phyloP scores from a whole-genome alignment of 2,113 vertebrate species.

The Illadopsis cleaveri region DNA sequence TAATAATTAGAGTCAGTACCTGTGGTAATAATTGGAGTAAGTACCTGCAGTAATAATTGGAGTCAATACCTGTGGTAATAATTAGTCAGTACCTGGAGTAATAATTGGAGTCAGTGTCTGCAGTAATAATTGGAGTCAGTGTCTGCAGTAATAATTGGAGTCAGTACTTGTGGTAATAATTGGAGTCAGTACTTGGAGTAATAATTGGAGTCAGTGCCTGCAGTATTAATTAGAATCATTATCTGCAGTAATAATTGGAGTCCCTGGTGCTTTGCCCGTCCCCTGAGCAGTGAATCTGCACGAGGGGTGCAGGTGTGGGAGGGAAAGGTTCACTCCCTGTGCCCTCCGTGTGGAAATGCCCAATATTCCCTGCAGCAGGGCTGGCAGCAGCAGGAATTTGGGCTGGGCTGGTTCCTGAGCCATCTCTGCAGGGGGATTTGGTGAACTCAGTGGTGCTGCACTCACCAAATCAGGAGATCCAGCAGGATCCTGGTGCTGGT shows the following conservation, averaged over 20 bases:
- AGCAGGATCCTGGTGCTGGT: neutral
- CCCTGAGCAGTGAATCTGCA: neutral
- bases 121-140: neutral
- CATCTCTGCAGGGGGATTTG: neutral
- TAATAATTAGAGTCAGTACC: neutral
- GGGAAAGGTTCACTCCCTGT: neutral
- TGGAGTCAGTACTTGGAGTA: fast-evolving
- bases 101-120: neutral
- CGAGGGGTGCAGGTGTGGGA: neutral
- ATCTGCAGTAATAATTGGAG: neutral
- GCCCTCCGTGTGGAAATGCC: neutral
- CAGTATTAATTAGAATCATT: neutral
- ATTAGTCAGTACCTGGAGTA: neutral
- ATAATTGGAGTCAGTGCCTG: neutral
- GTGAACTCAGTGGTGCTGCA: neutral
- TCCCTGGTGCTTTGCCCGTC: neutral
- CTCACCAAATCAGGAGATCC: too few species aligned
- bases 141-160: fast-evolving
- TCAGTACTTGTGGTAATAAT: fast-evolving
- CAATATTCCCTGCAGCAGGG: fast-evolving
- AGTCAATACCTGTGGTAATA: neutral
- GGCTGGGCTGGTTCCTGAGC: neutral
- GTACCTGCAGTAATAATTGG: neutral
- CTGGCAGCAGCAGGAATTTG: neutral
- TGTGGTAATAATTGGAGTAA: neutral